A percentile compares a stretch with the other conserved stretches of the same genome.
Evolutionary conservation across 2,797 vertebrate species (phyloP).

Genomic region (Bovichtus variegatus): DNA sequence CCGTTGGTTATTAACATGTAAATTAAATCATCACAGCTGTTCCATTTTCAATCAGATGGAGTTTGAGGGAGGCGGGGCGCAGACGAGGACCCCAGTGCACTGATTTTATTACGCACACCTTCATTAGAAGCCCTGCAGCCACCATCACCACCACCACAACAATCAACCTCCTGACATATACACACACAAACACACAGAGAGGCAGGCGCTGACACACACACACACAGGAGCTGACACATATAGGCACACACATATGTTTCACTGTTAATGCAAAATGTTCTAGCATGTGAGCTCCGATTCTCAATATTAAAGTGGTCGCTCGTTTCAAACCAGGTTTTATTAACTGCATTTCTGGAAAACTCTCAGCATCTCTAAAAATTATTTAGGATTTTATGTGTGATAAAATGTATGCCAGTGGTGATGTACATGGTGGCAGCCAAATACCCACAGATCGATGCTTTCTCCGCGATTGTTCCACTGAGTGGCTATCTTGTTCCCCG

Average conservation of each 20-base stretch:
- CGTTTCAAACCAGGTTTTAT: constrained; percentile 35
- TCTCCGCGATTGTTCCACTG: constrained; percentile 58
- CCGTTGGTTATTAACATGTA: constrained; percentile 99
- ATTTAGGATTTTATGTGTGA: constrained; percentile 4
- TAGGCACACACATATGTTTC: constrained; percentile 29
- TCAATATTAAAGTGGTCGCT: constrained; percentile 25
- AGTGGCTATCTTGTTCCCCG: constrained; percentile 58
- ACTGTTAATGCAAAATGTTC: constrained; percentile 43
- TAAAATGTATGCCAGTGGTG: too few species aligned
- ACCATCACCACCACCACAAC: constrained; percentile 79
- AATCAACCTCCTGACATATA: constrained; percentile 80
- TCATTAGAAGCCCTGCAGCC: constrained; percentile 91
- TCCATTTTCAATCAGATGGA: constrained; percentile 98
- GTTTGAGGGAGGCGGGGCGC: constrained; percentile 91
- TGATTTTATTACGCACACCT: constrained; percentile 95
- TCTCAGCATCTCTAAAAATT: not conserved
- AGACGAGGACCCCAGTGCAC: constrained; percentile 89
- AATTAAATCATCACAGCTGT: constrained; percentile 99
- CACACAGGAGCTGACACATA: constrained; percentile 3
- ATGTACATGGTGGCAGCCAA: constrained; percentile 45
- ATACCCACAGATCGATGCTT: constrained; percentile 67
- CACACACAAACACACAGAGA: constrained; percentile 37
- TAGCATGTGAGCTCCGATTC: constrained; percentile 25
- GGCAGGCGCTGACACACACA: constrained; percentile 18
- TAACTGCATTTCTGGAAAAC: not conserved